A percentile compares a stretch with the other conserved stretches of the same genome.
Conservation (phyloP, 2,113 vertebrate species). For the Rafetus swinhoei region DNA sequence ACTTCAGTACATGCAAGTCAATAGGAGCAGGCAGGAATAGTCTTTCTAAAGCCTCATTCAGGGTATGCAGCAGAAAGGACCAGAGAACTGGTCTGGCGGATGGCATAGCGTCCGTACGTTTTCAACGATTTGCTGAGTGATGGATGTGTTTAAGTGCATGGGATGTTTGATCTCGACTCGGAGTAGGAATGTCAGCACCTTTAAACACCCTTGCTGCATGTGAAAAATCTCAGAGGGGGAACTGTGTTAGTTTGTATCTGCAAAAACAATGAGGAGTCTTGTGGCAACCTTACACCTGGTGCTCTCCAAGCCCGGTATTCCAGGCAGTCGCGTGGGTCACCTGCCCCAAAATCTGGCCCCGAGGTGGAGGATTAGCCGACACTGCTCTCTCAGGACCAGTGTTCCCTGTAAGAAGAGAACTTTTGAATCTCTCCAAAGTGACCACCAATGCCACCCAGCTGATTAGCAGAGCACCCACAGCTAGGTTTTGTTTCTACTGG, state of each 20-base stretch:
- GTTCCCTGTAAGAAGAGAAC: no score
- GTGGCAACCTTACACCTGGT: no score
- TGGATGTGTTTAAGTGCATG: background rate
- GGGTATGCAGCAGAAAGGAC: background rate
- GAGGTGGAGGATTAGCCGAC: background rate
- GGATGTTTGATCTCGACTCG: background rate
- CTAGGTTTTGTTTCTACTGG: no score
- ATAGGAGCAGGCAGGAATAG: accelerated
- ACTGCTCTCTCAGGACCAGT: background rate
- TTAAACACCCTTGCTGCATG: no score
- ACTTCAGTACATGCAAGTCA: background rate
- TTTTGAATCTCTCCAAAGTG: no score
- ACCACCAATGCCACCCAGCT: no score
- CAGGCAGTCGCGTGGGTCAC: no score
- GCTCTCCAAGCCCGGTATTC: no score
- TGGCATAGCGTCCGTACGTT: background rate
- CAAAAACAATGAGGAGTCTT: background rate
- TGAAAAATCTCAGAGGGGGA: no score
- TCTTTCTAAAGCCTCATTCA: background rate
- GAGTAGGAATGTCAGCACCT: background rate
- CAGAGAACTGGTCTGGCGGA: background rate
- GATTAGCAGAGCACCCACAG: no score
- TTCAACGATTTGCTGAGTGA: background rate
- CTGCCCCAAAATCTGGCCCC: background rate
- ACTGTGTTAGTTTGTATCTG: no score